Evolutionary conservation across 2,888 invertebrate genomes (phyloP).

Genomic region (Ormyrus nitidulus): DNA sequence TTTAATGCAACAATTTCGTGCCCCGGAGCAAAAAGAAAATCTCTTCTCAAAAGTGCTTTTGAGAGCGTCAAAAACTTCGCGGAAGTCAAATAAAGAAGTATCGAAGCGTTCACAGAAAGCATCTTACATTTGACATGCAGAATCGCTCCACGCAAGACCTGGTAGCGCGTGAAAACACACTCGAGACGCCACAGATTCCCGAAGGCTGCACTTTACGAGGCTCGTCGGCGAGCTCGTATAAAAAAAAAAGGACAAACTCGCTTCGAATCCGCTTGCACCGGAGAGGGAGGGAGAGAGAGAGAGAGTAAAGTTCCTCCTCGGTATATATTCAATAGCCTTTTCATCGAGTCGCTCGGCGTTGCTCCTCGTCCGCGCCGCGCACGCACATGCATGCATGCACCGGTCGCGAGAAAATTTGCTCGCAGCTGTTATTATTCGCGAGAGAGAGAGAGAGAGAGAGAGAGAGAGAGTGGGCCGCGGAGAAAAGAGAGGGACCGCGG

Average conservation of each 20-base stretch:
- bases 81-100: slow-evolving; percentile 55
- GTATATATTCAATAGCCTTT: slow-evolving; percentile 44
- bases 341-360: slow-evolving; percentile 27
- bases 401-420: slow-evolving; percentile 53
- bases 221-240: slow-evolving; percentile 1
- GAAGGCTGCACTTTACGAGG: slow-evolving; percentile 48
- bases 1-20: no score
- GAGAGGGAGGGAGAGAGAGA: neutral
- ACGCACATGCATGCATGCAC: slow-evolving; percentile 39
- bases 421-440: slow-evolving; percentile 49
- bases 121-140: slow-evolving; percentile 13
- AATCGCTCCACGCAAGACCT: neutral
- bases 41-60: no score
- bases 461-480: neutral
- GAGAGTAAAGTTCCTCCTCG: slow-evolving; percentile 8
- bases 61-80: slow-evolving; percentile 46
- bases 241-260: slow-evolving; percentile 52
- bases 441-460: neutral
- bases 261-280: slow-evolving; percentile 42
- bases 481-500: neutral
- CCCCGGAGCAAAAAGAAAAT: no score
- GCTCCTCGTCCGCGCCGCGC: slow-evolving; percentile 10
- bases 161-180: slow-evolving; percentile 49
- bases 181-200: slow-evolving; percentile 23
- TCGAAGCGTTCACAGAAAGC: slow-evolving; percentile 36